These are phyloP conservation scores for Ditylenchus weischeri DNA, from an alignment of 2,888 invertebrate species.

Conservation along the genomic window DNA sequence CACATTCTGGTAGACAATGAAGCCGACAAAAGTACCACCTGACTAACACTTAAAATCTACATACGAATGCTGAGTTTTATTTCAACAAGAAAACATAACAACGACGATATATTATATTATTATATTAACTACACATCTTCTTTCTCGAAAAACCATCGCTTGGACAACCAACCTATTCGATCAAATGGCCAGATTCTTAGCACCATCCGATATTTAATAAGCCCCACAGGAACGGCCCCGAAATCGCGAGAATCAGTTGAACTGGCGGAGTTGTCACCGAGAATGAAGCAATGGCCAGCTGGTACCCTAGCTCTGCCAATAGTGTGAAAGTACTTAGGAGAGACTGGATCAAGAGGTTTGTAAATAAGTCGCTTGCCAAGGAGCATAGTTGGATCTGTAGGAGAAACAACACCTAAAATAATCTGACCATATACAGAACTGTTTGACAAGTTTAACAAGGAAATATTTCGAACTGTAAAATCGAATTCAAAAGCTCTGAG, in stretches of 20 bases:
- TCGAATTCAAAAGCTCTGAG: too few species aligned
- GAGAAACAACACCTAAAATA: too few species aligned
- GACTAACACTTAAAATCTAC: too few species aligned
- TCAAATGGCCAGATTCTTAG: conserved; percentile 46
- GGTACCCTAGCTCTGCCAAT: conserved; percentile 42
- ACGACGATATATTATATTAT: too few species aligned
- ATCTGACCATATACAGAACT: too few species aligned
- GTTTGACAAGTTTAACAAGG: too few species aligned
- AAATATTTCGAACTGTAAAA: too few species aligned
- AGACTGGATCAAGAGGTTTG: conserved; percentile 24
- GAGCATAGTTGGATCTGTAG: conserved; percentile 14
- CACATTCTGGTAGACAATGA: too few species aligned
- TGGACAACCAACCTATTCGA: conserved; percentile 12
- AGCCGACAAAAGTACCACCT: too few species aligned
- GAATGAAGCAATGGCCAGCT: conserved; percentile 46
- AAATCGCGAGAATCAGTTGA: conserved; percentile 52
- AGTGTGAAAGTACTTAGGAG: background rate
- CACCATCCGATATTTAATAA: conserved; percentile 46
- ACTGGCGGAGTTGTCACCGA: conserved; percentile 44
- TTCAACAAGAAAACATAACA: too few species aligned
- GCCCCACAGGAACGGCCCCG: conserved; percentile 52
- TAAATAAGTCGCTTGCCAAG: conserved; percentile 26
- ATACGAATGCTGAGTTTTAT: too few species aligned
- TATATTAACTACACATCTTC: too few species aligned
- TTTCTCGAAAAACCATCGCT: background rate